These are phyloP conservation scores for Crotalus tigris DNA, from an alignment of 2,113 vertebrate species.

Conservation along the genomic window DNA sequence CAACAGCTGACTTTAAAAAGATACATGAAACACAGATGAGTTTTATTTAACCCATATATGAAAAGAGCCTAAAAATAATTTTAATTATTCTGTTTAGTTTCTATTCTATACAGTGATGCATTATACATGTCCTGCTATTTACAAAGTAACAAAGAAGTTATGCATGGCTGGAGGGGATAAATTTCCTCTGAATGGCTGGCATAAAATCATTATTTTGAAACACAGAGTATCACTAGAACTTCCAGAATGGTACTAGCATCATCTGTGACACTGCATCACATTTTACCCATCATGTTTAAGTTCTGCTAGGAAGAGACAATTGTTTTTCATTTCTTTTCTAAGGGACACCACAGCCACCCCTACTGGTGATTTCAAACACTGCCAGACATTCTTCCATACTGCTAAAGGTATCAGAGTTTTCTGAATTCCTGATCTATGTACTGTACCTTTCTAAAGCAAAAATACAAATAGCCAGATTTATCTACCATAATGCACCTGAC, in stretches of 20 bases:
- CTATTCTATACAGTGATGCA: neutral
- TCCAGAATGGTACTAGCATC: neutral
- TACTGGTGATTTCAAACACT: neutral
- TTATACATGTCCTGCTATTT: neutral
- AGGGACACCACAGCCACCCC: neutral
- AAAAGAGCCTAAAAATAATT: constrained; percentile 28
- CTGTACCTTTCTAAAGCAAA: neutral
- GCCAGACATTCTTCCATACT: neutral
- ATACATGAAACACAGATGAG: neutral
- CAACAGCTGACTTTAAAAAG: constrained; percentile 16
- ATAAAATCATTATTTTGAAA: neutral
- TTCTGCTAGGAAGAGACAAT: neutral
- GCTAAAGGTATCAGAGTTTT: neutral
- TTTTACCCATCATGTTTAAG: neutral
- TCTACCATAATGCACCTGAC: neutral
- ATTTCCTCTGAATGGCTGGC: neutral
- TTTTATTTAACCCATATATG: constrained; percentile 38
- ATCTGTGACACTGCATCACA: neutral
- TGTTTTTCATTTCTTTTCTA: neutral
- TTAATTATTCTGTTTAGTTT: constrained; percentile 34
- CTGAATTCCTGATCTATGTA: neutral
- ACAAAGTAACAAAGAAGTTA: neutral
- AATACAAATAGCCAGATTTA: constrained; percentile 4
- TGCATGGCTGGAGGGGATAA: too few relatives aligned
- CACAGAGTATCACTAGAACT: neutral